phyloP scores from a whole-genome alignment of 2,888 invertebrate species.

The Cataglyphis livida region DNA sequence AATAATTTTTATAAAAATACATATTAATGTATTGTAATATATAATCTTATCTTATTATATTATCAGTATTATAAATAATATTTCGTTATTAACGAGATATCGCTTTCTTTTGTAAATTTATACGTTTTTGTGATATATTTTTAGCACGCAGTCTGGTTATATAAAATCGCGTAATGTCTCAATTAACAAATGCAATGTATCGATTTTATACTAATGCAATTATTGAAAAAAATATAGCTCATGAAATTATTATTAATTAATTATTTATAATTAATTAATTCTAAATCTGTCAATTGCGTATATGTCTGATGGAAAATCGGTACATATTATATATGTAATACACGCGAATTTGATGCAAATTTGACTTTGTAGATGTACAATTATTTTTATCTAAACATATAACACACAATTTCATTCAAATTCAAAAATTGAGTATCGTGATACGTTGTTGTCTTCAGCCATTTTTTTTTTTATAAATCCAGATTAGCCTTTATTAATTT shows the following conservation, averaged over 20 bases:
- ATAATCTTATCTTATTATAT: conserved; percentile 20
- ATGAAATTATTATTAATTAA: not conserved
- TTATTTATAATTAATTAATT: not conserved
- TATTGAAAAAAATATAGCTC: conserved; percentile 17
- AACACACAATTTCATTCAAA: conserved; percentile 1
- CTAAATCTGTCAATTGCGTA: conserved; percentile 39
- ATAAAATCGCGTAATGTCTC: conserved; percentile 3
- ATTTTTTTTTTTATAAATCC: conserved; percentile 32
- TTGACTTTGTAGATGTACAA: not conserved
- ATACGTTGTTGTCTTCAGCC: not conserved
- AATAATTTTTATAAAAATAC: not conserved
- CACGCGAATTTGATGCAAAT: not conserved
- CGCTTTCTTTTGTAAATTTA: not conserved
- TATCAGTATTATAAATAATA: not conserved
- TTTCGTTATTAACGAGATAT: not conserved
- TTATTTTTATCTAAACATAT: not conserved
- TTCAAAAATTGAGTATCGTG: no score
- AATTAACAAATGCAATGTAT: conserved; percentile 22
- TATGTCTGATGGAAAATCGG: conserved; percentile 11
- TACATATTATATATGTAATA: not conserved
- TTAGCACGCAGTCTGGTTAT: not conserved
- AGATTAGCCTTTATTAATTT: conserved; percentile 40
- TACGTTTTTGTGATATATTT: not conserved
- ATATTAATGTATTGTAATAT: not conserved
- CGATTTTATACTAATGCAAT: conserved; percentile 14